Base-by-base conservation (phyloP, 2,113 vertebrate species). In the Elachura formosa region DNA sequence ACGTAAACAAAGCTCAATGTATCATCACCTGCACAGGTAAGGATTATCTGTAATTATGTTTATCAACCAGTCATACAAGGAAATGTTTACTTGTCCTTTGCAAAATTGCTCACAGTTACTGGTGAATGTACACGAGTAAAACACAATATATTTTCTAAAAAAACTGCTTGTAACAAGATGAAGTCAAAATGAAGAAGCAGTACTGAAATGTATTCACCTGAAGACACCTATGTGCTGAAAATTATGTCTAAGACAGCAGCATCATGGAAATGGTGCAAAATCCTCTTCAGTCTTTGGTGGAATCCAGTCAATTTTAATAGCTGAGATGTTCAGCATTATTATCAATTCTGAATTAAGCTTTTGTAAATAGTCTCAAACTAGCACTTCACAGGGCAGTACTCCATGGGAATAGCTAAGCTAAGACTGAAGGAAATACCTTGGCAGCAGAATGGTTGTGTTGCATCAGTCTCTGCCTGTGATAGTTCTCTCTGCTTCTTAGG, bases 371-470 rank as follows among this genome's bases (percentile, higher is more conserved):
- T 34, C 15, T 74, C 25, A 22, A 33, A 20, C 0, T 38, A 63
- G 54, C 49, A 2, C 6, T 23, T 28, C 48, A 18, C 48, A 19
- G n/a, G 24, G 52, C 41, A 51, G 46, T 3, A 9, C 26, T 62
- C 17, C n/a, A 12, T 31, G 72, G 79, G 1, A 14, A 19, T 1
- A 15, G 14, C 26, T 43, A 0, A 36, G n/a, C 5, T 43, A 5
- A 22, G 12, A 16, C 31, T 41, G 51, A 31, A 31, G 69, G n/a
- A 45, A 61, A 18, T 17, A 21, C 20, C 83, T 45, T 62, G 62
- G 62, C 55, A 56, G 58, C 36, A 62, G 46, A 48, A 61, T 25
- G 41, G 17, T 24, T 23, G 1, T 29, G 36, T 55, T 31, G 9
- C 11, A 12, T 43, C 4, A 8, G 24, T 41, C 29, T 41, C 46